Percentiles rank a stretch among this genome's conserved stretches.
Conservation (phyloP, 2,888 invertebrate species). For the Molanna angustata region DNA sequence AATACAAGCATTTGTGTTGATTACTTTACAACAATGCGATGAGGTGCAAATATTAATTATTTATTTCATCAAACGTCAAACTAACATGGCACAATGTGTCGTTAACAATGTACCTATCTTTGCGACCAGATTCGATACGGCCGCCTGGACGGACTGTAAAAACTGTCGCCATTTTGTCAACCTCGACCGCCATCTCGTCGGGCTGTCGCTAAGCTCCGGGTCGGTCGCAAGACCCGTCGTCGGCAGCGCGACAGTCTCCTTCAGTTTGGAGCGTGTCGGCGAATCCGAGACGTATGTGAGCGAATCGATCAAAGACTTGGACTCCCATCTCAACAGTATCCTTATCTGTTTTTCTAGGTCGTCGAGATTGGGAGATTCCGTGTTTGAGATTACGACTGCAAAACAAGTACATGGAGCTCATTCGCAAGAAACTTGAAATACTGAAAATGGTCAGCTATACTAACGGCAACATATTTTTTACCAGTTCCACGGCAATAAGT, state of each 20-base stretch:
- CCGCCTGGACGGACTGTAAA: slow-evolving; percentile 24
- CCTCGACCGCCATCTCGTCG: slow-evolving; percentile 15
- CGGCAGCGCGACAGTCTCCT: slow-evolving; percentile 4
- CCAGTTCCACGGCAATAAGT: too few species aligned
- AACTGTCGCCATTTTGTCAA: slow-evolving; percentile 27
- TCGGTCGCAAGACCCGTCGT: not conserved
- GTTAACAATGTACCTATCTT: slow-evolving; percentile 28
- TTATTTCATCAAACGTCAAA: slow-evolving; percentile 9
- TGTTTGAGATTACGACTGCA: too few species aligned
- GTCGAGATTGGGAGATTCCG: slow-evolving; percentile 4
- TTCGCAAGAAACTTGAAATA: too few species aligned
- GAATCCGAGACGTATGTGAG: too few species aligned
- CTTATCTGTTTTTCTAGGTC: slow-evolving; percentile 18
- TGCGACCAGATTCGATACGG: slow-evolving; percentile 26
- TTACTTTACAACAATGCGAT: not conserved
- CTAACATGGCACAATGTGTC: not conserved
- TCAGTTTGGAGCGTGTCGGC: too few species aligned
- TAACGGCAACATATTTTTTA: too few species aligned
- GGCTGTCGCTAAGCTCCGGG: not conserved
- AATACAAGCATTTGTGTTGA: not conserved
- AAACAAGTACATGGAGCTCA: too few species aligned
- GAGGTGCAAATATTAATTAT: slow-evolving; percentile 10
- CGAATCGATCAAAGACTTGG: slow-evolving; percentile 17
- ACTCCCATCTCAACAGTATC: slow-evolving; percentile 18
- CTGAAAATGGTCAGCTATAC: too few species aligned